These are phyloP conservation scores for Stenodera caucasica DNA, from an alignment of 2,888 invertebrate genomes.

Conservation along the genomic window DNA sequence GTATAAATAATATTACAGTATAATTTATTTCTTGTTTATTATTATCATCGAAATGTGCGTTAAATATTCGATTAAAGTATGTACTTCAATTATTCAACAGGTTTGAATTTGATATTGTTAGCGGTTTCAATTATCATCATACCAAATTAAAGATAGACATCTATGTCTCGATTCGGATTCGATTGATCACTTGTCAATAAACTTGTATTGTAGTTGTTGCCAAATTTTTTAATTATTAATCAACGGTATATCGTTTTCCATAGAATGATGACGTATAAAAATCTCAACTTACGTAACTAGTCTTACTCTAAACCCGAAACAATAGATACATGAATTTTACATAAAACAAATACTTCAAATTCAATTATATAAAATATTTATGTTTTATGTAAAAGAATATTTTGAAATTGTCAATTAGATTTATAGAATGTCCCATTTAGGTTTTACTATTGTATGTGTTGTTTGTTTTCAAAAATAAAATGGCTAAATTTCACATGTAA, in stretches of 20 bases:
- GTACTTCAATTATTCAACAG: constrained; percentile 1
- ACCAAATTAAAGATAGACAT: constrained; percentile 18
- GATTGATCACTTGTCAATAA: no score
- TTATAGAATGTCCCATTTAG: no score
- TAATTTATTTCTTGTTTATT: constrained; percentile 7
- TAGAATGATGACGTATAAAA: neutral
- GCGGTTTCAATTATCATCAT: constrained; percentile 19
- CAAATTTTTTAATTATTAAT: neutral
- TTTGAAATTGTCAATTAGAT: no score
- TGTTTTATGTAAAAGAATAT: no score
- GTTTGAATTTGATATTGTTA: constrained; percentile 20
- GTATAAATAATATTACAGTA: no score
- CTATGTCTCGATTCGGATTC: no score
- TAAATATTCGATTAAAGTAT: neutral
- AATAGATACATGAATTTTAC: no score
- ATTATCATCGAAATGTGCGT: constrained; percentile 14
- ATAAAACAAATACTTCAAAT: no score
- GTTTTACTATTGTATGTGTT: no score
- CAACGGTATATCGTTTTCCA: neutral
- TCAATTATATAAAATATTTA: no score
- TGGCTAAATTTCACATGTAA: neutral
- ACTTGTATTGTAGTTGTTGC: neutral
- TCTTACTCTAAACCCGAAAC: neutral
- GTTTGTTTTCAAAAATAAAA: no score
- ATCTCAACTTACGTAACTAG: neutral